Percentiles rank a stretch among this genome's conserved stretches.
phyloP scores from a whole-genome alignment of 2,113 vertebrate species.

The Shinisaurus crocodilurus region DNA sequence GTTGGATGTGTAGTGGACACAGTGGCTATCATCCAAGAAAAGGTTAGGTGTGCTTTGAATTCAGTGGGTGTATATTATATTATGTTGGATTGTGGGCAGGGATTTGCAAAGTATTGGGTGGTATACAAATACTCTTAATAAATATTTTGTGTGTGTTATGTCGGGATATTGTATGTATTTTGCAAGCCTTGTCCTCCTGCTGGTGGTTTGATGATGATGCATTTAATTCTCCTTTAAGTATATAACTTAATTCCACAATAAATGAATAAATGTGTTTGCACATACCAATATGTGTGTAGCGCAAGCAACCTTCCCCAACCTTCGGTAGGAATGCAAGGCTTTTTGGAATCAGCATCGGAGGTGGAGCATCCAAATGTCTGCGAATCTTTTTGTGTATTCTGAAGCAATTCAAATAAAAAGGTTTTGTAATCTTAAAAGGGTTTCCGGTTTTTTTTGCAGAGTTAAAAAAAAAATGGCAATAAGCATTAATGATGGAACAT shows the following conservation, averaged over 20 bases:
- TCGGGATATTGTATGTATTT: background rate
- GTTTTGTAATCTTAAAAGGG: background rate
- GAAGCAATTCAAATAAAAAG: background rate
- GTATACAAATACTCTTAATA: too few relatives aligned
- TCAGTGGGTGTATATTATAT: background rate
- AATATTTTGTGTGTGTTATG: background rate
- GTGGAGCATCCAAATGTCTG: background rate
- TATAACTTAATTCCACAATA: background rate
- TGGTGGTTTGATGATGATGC: background rate
- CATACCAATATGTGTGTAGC: too few relatives aligned
- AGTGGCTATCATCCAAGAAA: background rate
- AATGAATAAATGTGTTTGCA: background rate
- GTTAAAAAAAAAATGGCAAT: background rate
- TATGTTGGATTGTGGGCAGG: background rate
- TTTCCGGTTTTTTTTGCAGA: background rate
- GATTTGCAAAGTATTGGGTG: background rate
- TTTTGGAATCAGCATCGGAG: background rate
- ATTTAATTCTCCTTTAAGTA: background rate
- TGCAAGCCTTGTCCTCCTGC: background rate
- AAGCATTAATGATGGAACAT: background rate
- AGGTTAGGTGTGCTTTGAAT: background rate
- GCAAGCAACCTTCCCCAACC: too few relatives aligned
- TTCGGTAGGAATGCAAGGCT: too few relatives aligned
- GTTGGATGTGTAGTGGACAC: background rate
- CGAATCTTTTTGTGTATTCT: too few relatives aligned